phyloP scores from a whole-genome alignment of 2,797 vertebrate genomes.

The Sebastes matsubarae region DNA sequence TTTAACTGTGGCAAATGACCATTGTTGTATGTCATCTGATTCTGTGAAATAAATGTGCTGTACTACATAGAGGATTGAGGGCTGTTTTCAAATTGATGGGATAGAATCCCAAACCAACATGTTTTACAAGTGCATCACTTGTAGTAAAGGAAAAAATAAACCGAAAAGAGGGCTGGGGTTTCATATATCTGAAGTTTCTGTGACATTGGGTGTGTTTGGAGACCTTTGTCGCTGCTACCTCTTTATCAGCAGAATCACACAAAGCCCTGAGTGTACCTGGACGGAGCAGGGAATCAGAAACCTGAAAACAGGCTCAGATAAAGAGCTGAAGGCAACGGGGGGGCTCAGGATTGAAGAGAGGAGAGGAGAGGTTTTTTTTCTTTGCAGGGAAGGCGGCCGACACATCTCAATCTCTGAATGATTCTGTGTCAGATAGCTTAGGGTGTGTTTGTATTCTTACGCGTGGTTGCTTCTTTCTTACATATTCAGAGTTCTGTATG shows the following conservation, averaged over 20 bases:
- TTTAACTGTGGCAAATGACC: not conserved
- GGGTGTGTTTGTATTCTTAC: not conserved
- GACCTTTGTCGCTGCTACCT: not conserved
- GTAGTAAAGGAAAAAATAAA: not conserved
- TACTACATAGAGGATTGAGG: not conserved
- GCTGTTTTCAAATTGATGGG: not conserved
- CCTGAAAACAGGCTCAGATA: conserved; percentile 28
- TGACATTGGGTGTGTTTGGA: conserved; percentile 1
- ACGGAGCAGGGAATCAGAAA: not conserved
- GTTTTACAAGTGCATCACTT: not conserved
- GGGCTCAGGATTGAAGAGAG: not conserved
- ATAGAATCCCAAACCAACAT: not conserved
- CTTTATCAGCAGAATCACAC: conserved; percentile 15
- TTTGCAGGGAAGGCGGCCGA: not conserved
- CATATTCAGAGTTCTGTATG: not conserved
- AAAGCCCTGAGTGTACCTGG: conserved; percentile 21
- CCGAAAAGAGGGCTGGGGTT: not conserved
- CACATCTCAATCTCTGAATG: conserved; percentile 29
- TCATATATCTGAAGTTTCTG: not conserved
- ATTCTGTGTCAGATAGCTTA: conserved; percentile 39
- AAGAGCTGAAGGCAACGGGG: conserved; percentile 13
- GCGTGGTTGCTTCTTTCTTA: not conserved
- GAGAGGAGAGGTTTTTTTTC: not conserved
- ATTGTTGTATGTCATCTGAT: not conserved
- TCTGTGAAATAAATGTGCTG: not conserved